phyloP scores from a whole-genome alignment of 2,797 vertebrate genomes.

The Myotis vivesi region DNA sequence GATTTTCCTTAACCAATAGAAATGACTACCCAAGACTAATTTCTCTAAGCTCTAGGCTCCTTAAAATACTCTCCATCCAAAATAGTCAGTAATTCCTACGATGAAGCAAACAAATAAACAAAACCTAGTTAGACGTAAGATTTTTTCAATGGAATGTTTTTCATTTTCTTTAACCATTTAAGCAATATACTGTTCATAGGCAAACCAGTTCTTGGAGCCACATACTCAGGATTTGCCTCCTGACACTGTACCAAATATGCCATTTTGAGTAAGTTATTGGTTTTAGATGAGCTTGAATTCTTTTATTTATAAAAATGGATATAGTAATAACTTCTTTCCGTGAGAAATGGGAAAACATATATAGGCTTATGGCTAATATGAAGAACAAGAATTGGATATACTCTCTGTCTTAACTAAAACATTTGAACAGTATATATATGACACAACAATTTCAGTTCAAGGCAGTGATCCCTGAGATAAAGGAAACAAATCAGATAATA shows the following conservation, averaged over 20 bases:
- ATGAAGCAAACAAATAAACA: neutral
- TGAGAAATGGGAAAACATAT: neutral
- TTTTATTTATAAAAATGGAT: constrained; percentile 8
- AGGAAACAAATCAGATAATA: neutral
- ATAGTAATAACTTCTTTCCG: neutral
- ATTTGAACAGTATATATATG: neutral
- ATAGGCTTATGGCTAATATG: neutral
- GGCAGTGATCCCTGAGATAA: neutral
- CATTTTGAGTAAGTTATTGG: neutral
- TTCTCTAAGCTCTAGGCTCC: neutral
- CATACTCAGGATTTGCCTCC: neutral
- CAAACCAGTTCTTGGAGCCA: neutral
- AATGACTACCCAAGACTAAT: neutral
- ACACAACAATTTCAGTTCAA: neutral
- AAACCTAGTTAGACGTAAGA: neutral
- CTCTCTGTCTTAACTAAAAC: neutral
- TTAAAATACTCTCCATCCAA: neutral
- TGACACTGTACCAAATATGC: neutral
- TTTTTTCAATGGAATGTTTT: neutral
- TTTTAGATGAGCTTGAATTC: neutral
- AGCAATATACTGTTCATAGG: neutral
- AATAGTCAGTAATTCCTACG: neutral
- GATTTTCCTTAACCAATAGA: neutral
- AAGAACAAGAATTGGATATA: neutral
- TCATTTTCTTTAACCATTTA: neutral